Evolutionary conservation across 1,140 invertebrate genomes (phyloP), one percentile per base, ranked within the genome.

Genomic region (Ceratina australensis): DNA sequence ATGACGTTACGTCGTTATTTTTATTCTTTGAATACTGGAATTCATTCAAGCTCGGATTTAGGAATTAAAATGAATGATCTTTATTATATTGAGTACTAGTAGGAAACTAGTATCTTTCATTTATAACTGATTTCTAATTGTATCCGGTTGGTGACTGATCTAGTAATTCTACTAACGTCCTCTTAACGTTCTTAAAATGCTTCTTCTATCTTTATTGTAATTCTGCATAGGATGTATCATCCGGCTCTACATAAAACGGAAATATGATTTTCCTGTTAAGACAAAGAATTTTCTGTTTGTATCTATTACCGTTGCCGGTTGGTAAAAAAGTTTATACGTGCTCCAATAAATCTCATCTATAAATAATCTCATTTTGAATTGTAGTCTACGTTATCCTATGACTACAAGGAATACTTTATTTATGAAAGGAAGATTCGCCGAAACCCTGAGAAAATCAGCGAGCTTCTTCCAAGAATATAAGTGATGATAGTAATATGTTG

Each of bases 211-310:
- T n/a, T 22, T 10, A 24, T 16, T 10, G 18, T 49, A 1, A n/a
- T 68, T 59, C 20, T 68, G 68, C 59, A 49, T 59, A 68, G 10
- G 42, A 57, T 42, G 71, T 20, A 42, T 60, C 56, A 72, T 60
- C 13, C 49, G 15, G n/a, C 24, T 42, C 54, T 49, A 20, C 26
- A 16, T 7, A 15, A 56, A 76, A 57, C 16, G n/a, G 22, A 33
- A 26, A 50, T 0, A 54, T 16, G n/a, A 65, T 18, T 49, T 77
- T 71, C 50, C 50, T 61, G 49, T 2, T 47, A 42, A 5, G 13
- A 47, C 10, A 15, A 65, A 7, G 26, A 22, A 61, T 66, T 68
- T 74, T 4, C 26, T 22, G 12, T 60, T 54, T 22, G 18, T 3
- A 16, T 7, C 4, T 18, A 18, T 24, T 50, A 22, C 0, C 3